Percentiles rank a stretch among this genome's conserved stretches.
These are phyloP conservation scores for Clarias laeviceps DNA, from an alignment of 2,797 vertebrate species.

Conservation along the genomic window DNA sequence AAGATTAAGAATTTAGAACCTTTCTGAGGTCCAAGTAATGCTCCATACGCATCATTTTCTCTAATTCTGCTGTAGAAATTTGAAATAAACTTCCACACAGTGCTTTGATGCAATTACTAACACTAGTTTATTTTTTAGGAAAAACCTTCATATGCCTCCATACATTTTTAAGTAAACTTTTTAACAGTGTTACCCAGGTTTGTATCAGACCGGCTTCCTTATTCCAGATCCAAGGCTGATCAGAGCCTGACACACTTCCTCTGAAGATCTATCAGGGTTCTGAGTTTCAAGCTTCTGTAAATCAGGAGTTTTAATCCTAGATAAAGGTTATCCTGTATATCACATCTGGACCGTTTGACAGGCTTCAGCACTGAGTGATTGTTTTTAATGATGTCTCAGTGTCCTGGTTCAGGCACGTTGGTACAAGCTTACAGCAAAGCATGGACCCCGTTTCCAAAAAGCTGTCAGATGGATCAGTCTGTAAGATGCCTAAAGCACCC, in stretches of 20 bases:
- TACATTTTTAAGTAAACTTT: background rate
- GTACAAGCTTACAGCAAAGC: conserved; percentile 60
- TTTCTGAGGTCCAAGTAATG: background rate
- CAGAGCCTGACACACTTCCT: background rate
- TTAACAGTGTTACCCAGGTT: background rate
- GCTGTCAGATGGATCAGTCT: conserved; percentile 66
- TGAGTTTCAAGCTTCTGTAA: conserved; percentile 44
- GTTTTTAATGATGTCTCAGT: conserved; percentile 60
- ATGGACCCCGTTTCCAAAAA: conserved; percentile 58
- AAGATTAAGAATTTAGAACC: background rate
- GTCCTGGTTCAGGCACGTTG: conserved; percentile 63
- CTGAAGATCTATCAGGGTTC: conserved; percentile 60
- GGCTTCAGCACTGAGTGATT: conserved; percentile 60
- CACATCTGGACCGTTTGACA: conserved; percentile 29
- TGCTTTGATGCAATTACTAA: background rate
- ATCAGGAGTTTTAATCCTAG: conserved; percentile 68
- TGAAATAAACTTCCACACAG: background rate
- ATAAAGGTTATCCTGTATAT: conserved; percentile 56
- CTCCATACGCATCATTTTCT: background rate
- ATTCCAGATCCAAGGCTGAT: background rate
- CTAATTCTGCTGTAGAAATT: background rate
- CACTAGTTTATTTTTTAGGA: background rate
- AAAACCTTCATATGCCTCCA: background rate
- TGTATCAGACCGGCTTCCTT: background rate
- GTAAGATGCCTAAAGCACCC: conserved; percentile 53